Percentiles rank a stretch among this genome's conserved stretches.
phyloP scores from a whole-genome alignment of 2,888 invertebrate genomes.

The Nomada lathburiana region DNA sequence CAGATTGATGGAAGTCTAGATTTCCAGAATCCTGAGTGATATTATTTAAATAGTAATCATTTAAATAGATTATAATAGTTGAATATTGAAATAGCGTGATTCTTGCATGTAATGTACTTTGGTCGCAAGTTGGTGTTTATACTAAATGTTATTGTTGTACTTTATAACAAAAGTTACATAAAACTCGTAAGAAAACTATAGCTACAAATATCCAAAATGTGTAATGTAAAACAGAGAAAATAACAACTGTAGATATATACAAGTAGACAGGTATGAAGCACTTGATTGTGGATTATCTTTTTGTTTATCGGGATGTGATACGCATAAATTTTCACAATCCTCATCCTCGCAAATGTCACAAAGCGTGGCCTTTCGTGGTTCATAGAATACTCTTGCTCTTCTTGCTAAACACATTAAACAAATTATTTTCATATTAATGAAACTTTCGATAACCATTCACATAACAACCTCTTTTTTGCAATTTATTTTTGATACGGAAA shows the following conservation, averaged over 20 bases:
- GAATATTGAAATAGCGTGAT: slow-evolving; percentile 27
- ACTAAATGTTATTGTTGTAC: slow-evolving; percentile 31
- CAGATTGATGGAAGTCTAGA: too few relatives aligned
- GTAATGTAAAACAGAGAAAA: slow-evolving; percentile 38
- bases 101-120: slow-evolving; percentile 51
- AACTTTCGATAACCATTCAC: background rate
- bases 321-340: slow-evolving; percentile 86
- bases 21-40: background rate
- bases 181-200: slow-evolving; percentile 23
- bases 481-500: background rate
- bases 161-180: slow-evolving; percentile 33
- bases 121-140: slow-evolving; percentile 54
- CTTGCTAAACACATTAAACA: slow-evolving; percentile 86
- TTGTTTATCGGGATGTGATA: slow-evolving; percentile 79
- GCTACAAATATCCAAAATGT: slow-evolving; percentile 53
- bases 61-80: slow-evolving; percentile 34
- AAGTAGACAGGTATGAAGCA: slow-evolving; percentile 44
- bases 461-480: background rate
- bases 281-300: slow-evolving; percentile 61
- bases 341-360: slow-evolving; percentile 94
- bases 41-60: slow-evolving; percentile 32
- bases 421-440: background rate
- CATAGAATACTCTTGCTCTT: slow-evolving; percentile 93
- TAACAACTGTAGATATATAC: slow-evolving; percentile 64
- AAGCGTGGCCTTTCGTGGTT: slow-evolving; percentile 88